Evolutionary conservation across 53 echinoderm and acorn worm species (phyloP).

Genomic region (Patiria pectinifera): DNA sequence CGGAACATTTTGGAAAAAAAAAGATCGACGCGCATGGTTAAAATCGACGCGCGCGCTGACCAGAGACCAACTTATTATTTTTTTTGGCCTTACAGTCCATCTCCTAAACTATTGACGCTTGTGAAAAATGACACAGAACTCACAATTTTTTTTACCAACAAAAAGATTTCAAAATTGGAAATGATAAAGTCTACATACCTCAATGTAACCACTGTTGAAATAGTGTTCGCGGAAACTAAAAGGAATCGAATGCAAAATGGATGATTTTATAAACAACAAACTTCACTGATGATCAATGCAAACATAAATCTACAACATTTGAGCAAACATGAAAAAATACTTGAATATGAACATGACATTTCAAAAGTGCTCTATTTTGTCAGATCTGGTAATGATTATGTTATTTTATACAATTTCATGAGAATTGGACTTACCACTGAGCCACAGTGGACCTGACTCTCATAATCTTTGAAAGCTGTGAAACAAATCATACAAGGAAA

Average conservation of each 20-base stretch:
- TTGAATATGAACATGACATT: background rate
- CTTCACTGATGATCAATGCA: background rate
- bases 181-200: conserved; percentile 66
- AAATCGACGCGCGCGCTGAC: too few species aligned
- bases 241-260: background rate
- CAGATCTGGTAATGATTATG: background rate
- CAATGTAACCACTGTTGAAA: conserved; percentile 82
- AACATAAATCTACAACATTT: background rate
- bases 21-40: too few species aligned
- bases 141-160: too few species aligned
- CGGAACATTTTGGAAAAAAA: too few species aligned
- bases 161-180: too few species aligned
- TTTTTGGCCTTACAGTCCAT: too few species aligned
- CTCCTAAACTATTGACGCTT: too few species aligned
- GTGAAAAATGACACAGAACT: too few species aligned
- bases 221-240: conserved; percentile 95
- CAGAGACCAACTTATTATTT: too few species aligned
- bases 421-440: conserved; percentile 77
- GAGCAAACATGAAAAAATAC: background rate
- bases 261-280: background rate
- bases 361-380: background rate
- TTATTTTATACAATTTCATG: background rate
- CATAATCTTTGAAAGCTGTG: conserved; percentile 95
- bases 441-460: conserved; percentile 85
- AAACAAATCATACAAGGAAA: background rate